Conservation (phyloP, 1,140 invertebrate genomes). For the Papilio xuthus region DNA sequence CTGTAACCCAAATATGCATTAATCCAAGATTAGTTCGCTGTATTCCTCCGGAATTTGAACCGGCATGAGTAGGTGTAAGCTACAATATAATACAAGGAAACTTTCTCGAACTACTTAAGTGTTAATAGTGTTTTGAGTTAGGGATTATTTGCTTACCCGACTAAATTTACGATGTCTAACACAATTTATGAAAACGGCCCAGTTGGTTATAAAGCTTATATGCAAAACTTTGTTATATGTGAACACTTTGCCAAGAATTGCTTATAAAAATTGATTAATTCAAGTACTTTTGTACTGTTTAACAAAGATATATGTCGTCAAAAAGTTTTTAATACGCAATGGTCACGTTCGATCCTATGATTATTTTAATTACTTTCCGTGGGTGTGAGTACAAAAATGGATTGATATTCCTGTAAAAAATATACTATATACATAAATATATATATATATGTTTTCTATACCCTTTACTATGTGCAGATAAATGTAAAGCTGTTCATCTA, state of each 20-base stretch:
- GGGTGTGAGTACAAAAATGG: no score
- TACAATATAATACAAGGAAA: conserved; percentile 34
- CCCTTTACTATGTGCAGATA: no score
- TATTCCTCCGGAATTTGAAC: background rate
- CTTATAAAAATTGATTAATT: background rate
- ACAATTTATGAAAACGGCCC: conserved; percentile 22
- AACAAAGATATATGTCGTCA: background rate
- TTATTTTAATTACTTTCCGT: no score
- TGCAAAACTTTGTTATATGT: background rate
- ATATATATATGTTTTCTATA: no score
- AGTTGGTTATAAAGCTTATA: conserved; percentile 14
- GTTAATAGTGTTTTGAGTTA: conserved; percentile 37
- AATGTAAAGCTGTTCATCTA: background rate
- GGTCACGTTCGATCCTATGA: no score
- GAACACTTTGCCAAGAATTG: background rate
- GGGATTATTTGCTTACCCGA: conserved; percentile 26
- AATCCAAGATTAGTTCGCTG: background rate
- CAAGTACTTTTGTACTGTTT: background rate
- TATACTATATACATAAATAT: no score
- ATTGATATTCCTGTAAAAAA: no score
- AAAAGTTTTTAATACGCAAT: no score
- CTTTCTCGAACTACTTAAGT: conserved; percentile 27
- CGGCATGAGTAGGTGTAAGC: conserved; percentile 22
- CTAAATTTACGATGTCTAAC: conserved; percentile 26
- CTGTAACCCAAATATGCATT: background rate